Percentiles rank a stretch among this genome's conserved stretches.
Conservation (phyloP, 2,113 vertebrate species). For the Sander vitreus region DNA sequence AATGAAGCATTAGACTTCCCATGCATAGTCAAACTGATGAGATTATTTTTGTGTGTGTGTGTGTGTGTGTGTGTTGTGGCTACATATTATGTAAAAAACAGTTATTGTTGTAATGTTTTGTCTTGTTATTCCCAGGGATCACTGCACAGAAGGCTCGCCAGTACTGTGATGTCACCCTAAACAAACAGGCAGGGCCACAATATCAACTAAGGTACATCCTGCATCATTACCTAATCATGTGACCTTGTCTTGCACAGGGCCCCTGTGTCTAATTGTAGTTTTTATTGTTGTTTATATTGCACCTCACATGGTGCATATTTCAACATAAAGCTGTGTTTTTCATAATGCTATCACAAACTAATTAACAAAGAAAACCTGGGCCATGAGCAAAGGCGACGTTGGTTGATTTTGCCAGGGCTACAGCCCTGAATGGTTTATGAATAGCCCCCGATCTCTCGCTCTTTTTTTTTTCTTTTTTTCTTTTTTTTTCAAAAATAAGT, state of each 20-base stretch:
- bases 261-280: too few relatives aligned
- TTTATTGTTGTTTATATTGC: too few relatives aligned
- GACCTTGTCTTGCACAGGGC: too few relatives aligned
- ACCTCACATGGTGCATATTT: too few relatives aligned
- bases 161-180: background rate
- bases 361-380: background rate
- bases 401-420: too few relatives aligned
- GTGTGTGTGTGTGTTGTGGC: background rate
- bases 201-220: background rate
- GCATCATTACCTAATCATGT: background rate
- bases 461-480: too few relatives aligned
- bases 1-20: background rate
- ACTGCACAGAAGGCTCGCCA: background rate
- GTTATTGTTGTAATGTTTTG: background rate
- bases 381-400: too few relatives aligned
- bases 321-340: too few relatives aligned
- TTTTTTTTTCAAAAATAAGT: too few relatives aligned
- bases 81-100: background rate
- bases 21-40: slow-evolving; percentile 22
- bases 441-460: too few relatives aligned
- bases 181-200: background rate
- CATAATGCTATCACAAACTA: background rate
- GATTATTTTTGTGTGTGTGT: background rate
- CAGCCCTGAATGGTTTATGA: too few relatives aligned
- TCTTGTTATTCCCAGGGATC: slow-evolving; percentile 4